These are phyloP conservation scores for Oryctes rhinoceros DNA, from an alignment of 1,140 invertebrate species.

Conservation along the genomic window DNA sequence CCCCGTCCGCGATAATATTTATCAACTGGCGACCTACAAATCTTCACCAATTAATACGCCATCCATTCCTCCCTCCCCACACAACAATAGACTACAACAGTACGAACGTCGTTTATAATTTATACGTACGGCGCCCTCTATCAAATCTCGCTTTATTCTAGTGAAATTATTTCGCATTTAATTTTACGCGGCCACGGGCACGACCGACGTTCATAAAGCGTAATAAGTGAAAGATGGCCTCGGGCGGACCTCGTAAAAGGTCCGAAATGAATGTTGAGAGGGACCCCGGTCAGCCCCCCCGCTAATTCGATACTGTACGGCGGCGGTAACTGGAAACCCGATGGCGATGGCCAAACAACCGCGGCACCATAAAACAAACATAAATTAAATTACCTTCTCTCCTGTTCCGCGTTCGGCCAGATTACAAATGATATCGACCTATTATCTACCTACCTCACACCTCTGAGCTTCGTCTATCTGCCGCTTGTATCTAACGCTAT, in stretches of 20 bases:
- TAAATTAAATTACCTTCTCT: neutral
- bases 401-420: neutral
- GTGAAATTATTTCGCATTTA: constrained; percentile 11
- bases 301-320: neutral
- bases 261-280: neutral
- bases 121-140: neutral
- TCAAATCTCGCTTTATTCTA: neutral
- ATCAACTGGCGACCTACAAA: neutral
- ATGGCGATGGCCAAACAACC: constrained; percentile 1
- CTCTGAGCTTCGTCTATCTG: neutral
- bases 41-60: neutral
- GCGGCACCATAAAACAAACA: constrained; percentile 8
- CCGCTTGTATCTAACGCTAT: neutral
- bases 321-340: neutral
- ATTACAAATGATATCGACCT: constrained; percentile 15
- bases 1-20: too few species aligned
- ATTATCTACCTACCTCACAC: neutral
- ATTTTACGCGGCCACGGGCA: neutral
- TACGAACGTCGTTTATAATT: neutral
- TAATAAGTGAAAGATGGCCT: constrained; percentile 14
- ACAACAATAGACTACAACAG: too few species aligned
- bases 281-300: neutral
- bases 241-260: constrained; percentile 1
- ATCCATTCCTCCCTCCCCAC: neutral
- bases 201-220: neutral